Evolutionary conservation across 2,797 vertebrate genomes (phyloP), one percentile per base, ranked within the genome.

Genomic region (Muscicapa striata): DNA sequence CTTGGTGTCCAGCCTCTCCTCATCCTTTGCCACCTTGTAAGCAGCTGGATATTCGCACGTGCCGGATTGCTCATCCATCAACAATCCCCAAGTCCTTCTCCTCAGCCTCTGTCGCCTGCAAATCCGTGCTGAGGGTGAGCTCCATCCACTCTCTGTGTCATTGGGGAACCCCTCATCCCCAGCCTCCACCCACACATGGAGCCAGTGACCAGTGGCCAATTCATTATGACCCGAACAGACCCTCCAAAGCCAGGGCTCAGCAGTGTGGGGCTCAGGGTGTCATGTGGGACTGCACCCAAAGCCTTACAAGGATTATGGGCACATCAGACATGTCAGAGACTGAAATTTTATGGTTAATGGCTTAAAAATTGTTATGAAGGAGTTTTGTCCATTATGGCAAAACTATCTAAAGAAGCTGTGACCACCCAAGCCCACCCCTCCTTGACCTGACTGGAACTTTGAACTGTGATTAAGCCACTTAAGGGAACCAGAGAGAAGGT

Each of bases 211-310:
- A 23, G 6, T 40, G 68, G 34, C 30, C 20, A 13, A 2, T 7
- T 30, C 49, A 30, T 48, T 24, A 24, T 11, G 49, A 9, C 3
- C 15, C 6, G 0, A n/a, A 24, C 0, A 23, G 49, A 48, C 8
- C 23, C 19, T 83, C 48, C 57, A 40, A 48, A 55, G 29, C 29
- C 40, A 55, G 34, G 15, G 49, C 49, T 54, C 16, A 1, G 24
- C 68, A 20, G 34, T 11, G 15, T 2, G 5, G 24, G 49, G 19
- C 23, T 55, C 29, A 9, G 23, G 29, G 13, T 19, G 13, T 6
- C 4, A 34, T 3, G 23, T 41, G 36, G 58, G 41, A 54, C 15
- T 4, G n/a, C 27, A 19, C n/a, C 29, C 29, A 55, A 40, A 63
- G 13, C 24, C 68, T 40, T 23, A 22, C 41, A 34, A 19, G 10